Conservation (phyloP, 2,888 invertebrate genomes). For the Crepidodera aurea region DNA sequence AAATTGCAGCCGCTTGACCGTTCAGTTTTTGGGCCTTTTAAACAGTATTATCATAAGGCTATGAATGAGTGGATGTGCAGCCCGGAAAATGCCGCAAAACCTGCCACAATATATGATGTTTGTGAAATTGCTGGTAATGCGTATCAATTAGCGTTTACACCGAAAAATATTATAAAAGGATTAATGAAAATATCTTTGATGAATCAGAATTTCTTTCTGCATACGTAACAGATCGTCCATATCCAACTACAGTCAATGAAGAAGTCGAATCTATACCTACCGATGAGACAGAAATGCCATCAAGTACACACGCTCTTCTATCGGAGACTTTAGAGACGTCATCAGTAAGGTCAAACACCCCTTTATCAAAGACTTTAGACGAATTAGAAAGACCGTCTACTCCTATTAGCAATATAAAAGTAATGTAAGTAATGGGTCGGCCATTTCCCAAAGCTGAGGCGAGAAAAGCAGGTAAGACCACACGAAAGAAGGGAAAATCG, state of each 20-base stretch:
- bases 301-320: slow-evolving; percentile 7
- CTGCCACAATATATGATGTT: slow-evolving; percentile 10
- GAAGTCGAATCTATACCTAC: no score
- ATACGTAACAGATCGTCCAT: no score
- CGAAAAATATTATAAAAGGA: slow-evolving; percentile 21
- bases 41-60: slow-evolving; percentile 9
- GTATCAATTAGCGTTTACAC: slow-evolving; percentile 20
- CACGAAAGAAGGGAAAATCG: slow-evolving; percentile 25
- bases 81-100: background rate
- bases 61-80: background rate
- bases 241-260: no score
- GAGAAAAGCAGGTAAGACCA: slow-evolving; percentile 29
- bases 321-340: no score
- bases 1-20: slow-evolving; percentile 11
- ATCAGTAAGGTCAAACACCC: no score
- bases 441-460: slow-evolving; percentile 28
- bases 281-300: no score
- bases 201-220: slow-evolving; percentile 16
- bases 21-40: slow-evolving; percentile 9
- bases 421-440: slow-evolving; percentile 1
- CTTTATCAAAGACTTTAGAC: background rate
- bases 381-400: slow-evolving; percentile 1
- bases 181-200: slow-evolving; percentile 27
- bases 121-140: slow-evolving; percentile 22
- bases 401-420: slow-evolving; percentile 2